These are phyloP conservation scores for Haliclystus octoradiatus DNA, from an alignment of 30 jellyfish, hydroid and myxozoan genomes.

Conservation along the genomic window DNA sequence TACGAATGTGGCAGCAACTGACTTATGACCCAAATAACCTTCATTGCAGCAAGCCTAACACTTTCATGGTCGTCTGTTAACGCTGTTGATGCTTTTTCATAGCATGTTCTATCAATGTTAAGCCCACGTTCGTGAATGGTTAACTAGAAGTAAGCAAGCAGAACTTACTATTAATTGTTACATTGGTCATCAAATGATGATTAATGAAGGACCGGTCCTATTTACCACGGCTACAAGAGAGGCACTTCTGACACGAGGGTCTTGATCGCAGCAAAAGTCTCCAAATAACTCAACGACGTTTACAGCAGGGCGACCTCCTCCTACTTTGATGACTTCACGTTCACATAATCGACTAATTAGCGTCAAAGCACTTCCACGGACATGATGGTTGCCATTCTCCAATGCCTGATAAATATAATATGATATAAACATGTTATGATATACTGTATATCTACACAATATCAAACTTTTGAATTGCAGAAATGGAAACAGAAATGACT, in stretches of 20 bases:
- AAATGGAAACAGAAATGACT: no score
- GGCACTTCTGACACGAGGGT: conserved; percentile 82
- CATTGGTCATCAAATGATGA: no score
- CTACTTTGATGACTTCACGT: conserved; percentile 39
- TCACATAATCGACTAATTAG: conserved; percentile 63
- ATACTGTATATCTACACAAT: no score
- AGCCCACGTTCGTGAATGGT: conserved; percentile 76
- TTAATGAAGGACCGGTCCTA: no score
- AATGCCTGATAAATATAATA: no score
- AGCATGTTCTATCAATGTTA: conserved; percentile 30
- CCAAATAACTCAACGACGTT: conserved; percentile 56
- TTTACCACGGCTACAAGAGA: conserved; percentile 74
- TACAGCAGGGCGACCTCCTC: conserved; percentile 54
- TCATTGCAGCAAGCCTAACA: conserved; percentile 88
- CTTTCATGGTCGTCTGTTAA: conserved; percentile 64
- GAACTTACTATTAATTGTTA: neutral
- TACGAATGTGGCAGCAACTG: conserved; percentile 42
- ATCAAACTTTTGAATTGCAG: no score
- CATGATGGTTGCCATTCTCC: conserved; percentile 75
- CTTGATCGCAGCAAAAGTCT: conserved; percentile 82
- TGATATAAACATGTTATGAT: no score
- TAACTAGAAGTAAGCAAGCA: conserved; percentile 22
- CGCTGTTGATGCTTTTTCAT: conserved; percentile 64
- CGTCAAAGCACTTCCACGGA: conserved; percentile 45
- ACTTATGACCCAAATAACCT: conserved; percentile 82